Conservation (phyloP, 2,888 invertebrate species). For the Trichopria drosophilae region DNA sequence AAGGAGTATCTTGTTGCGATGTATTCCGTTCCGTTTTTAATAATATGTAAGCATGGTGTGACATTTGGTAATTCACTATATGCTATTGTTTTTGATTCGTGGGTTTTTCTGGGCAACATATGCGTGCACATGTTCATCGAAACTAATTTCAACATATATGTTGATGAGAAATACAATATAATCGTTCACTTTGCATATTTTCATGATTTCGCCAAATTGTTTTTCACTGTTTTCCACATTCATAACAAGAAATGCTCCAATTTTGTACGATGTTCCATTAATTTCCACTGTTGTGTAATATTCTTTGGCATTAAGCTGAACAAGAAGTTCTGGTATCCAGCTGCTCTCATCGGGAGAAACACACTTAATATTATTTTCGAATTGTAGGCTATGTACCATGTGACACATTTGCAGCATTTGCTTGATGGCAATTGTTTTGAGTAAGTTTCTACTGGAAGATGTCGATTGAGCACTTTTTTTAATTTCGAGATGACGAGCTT, state of each 20-base stretch:
- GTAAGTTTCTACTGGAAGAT: neutral
- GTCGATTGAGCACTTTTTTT: neutral
- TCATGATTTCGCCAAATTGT: slow-evolving; percentile 2
- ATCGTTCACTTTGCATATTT: neutral
- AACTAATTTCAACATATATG: neutral
- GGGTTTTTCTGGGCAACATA: neutral
- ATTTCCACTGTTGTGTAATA: neutral
- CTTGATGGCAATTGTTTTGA: no score
- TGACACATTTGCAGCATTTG: slow-evolving; percentile 2
- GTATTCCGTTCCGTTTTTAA: neutral
- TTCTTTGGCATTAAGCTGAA: neutral
- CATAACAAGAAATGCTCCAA: neutral
- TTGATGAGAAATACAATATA: neutral
- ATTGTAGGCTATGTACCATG: slow-evolving; percentile 4
- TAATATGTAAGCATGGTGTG: slow-evolving; percentile 1
- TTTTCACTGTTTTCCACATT: neutral
- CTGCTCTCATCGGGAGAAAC: neutral
- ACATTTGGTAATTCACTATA: neutral
- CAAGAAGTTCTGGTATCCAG: neutral
- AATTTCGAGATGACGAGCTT: slow-evolving; percentile 3
- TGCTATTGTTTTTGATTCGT: neutral
- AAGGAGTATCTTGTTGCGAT: neutral
- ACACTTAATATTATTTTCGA: neutral
- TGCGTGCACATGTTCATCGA: no score
- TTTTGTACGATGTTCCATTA: slow-evolving; percentile 1